A percentile compares a stretch with the other conserved stretches of the same genome.
Conservation (phyloP, 2,113 vertebrate species). For the Thunnus thynnus region DNA sequence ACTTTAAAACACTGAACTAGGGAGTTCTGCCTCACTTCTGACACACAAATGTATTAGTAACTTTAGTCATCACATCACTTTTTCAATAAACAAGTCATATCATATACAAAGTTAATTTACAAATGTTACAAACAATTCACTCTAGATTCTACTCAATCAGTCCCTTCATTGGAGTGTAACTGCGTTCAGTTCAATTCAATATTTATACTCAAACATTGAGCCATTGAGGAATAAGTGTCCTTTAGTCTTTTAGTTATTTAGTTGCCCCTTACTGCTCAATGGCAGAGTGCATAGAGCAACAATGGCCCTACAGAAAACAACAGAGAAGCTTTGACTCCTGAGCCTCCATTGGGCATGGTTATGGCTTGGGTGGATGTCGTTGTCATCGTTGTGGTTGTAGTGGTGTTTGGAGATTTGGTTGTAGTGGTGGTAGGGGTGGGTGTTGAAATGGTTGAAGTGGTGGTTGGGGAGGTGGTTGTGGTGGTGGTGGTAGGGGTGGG, state of each 20-base stretch:
- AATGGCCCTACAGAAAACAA: constrained; percentile 22
- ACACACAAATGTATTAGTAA: too few species aligned
- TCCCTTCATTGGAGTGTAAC: too few species aligned
- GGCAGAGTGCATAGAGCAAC: neutral
- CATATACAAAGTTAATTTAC: neutral
- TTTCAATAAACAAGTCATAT: too few species aligned
- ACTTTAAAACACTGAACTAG: neutral
- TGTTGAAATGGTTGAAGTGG: neutral
- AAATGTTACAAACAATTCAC: neutral
- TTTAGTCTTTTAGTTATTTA: neutral
- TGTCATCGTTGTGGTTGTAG: neutral
- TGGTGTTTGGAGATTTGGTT: neutral
- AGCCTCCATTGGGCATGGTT: neutral
- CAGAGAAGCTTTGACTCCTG: constrained; percentile 25
- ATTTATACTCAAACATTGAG: neutral
- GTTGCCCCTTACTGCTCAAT: neutral
- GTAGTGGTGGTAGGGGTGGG: neutral
- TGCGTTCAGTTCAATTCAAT: neutral
- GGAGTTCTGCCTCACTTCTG: too few species aligned
- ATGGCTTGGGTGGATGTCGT: neutral
- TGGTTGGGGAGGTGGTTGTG: neutral
- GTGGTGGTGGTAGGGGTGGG: too few species aligned
- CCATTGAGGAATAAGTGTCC: neutral
- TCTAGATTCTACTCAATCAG: too few species aligned
- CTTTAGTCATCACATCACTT: too few species aligned